Conservation (phyloP, 2,888 invertebrate species). For the Trissolcus brochymenae region DNA sequence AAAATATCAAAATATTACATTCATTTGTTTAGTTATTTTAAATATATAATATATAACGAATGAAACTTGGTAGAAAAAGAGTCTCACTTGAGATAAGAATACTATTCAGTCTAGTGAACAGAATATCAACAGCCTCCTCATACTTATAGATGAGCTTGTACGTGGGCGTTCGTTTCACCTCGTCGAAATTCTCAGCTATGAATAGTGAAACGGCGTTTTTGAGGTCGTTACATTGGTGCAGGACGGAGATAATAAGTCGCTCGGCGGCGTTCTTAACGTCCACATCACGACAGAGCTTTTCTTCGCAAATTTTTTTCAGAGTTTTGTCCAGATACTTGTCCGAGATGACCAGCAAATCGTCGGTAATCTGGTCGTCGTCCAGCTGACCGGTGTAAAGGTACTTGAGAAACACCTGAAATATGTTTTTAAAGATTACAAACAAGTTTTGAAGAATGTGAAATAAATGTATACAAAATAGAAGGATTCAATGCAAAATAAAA, state of each 20-base stretch:
- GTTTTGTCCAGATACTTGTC: slow-evolving; percentile 7
- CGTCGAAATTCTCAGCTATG: slow-evolving; percentile 2
- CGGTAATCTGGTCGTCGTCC: neutral
- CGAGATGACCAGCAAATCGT: slow-evolving; percentile 3
- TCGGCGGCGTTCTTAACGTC: neutral
- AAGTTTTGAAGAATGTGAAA: too few species aligned
- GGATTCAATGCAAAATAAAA: too few species aligned
- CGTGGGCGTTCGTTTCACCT: neutral
- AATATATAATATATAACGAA: neutral
- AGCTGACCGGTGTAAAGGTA: slow-evolving; percentile 13
- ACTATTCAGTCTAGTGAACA: neutral
- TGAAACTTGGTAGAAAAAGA: neutral
- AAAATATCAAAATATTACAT: too few species aligned
- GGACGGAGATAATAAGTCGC: neutral
- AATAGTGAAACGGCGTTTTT: neutral
- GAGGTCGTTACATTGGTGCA: neutral
- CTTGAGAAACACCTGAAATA: neutral
- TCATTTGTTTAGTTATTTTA: too few species aligned
- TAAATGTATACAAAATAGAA: too few species aligned
- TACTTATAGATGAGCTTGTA: neutral
- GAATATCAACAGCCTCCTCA: slow-evolving; percentile 1
- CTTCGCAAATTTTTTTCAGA: slow-evolving; percentile 6
- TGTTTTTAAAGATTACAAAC: too few species aligned
- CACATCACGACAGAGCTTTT: neutral
- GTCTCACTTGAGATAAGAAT: neutral